Evolutionary conservation across 2,797 vertebrate species (phyloP).

Genomic region (Oryzias sinensis): DNA sequence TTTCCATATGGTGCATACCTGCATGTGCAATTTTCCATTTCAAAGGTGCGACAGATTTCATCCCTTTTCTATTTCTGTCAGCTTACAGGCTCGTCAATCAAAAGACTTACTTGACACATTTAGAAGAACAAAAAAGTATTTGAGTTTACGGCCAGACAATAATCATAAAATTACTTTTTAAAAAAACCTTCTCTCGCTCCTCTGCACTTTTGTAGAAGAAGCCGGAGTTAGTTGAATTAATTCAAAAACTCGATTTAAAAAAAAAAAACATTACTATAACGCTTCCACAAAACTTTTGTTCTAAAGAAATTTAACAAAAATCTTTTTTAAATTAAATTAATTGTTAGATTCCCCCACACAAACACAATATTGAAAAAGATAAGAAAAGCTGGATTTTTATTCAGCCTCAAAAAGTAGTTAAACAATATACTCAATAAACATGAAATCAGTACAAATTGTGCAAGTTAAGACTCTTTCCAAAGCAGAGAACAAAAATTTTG

Average conservation of each 20-base stretch:
- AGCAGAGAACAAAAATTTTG: conserved; percentile 10
- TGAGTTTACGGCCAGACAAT: conserved; percentile 55
- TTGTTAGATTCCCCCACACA: conserved; percentile 12
- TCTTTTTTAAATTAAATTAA: background rate
- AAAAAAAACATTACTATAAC: conserved; percentile 14
- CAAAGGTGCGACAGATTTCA: conserved; percentile 51
- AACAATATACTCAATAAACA: conserved; percentile 1
- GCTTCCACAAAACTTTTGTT: background rate
- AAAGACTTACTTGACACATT: conserved; percentile 20
- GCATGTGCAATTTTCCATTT: conserved; percentile 69
- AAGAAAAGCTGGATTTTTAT: background rate
- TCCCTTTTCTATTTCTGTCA: conserved; percentile 42
- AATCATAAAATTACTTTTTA: conserved; percentile 48
- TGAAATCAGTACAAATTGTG: conserved; percentile 9
- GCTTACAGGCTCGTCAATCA: conserved; percentile 15
- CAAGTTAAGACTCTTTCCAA: conserved; percentile 2
- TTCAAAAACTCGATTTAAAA: conserved; percentile 23
- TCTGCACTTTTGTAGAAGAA: too few species aligned
- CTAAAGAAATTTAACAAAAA: background rate
- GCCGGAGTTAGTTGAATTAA: too few species aligned
- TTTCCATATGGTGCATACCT: conserved; percentile 66
- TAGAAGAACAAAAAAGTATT: conserved; percentile 7
- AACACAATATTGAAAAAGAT: conserved; percentile 10
- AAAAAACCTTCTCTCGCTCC: conserved; percentile 2
- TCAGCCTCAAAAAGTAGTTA: conserved; percentile 6